Evolutionary conservation across 1,140 invertebrate genomes (phyloP), one percentile per base, ranked within the genome.

Genomic region (Brachionus paranguensis): DNA sequence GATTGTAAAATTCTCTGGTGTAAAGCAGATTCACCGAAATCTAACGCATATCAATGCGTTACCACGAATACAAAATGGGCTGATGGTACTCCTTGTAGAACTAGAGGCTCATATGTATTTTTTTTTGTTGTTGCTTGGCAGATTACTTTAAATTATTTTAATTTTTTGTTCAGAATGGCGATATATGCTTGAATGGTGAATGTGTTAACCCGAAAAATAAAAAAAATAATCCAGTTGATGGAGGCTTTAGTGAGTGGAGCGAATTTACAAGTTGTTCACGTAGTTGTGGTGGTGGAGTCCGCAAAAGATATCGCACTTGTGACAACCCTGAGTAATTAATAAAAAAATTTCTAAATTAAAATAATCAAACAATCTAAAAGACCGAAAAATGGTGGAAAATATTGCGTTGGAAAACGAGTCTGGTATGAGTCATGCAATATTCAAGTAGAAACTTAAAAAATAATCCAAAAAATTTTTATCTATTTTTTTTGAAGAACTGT

Each of bases 341-440:
- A 2, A 12, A 27, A 29, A 33, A 33, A 12, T 68, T 33, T 33
- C 33, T 17, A 41, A 29, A 41, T 4, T 79, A 8, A 60, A 64
- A 79, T 41, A 79, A 45, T n/a, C 11, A 37, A 27, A 12, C 14
- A 33, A 27, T 53, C 8, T 43, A 1, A 1, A 17, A 84, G 83
- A 41, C 83, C 83, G 7, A 37, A 20, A 60, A 84, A 84, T 60
- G 83, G 83, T 37, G 83, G 83, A 27, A 29, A 74, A 43, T 78
- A 84, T 45, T 84, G 83, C 45, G 27, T 41, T 8, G 83, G 83
- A n/a, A 37, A 74, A 60, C 24, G 65, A 70, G 64, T 84, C 0
- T 43, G 17, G n/a, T 70, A 70, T 37, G 60, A 72, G 11, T 70
- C 81, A n/a, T 84, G 81, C 27, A 84, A 70, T 29, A 74, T 29